Conservation (phyloP, 2,888 invertebrate species). For the Gryllus longicercus region DNA sequence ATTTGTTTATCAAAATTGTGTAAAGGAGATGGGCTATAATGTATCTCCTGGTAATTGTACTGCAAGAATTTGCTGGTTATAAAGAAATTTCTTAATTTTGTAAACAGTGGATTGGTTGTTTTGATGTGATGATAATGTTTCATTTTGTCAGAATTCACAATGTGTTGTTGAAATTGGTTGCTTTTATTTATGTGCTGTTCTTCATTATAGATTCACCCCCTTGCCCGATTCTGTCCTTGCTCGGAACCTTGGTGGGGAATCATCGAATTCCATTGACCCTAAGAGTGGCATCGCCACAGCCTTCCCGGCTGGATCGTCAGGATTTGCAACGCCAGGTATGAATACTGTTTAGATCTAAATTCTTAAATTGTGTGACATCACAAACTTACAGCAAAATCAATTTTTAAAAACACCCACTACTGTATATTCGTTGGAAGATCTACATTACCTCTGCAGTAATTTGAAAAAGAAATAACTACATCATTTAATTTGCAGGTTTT, state of each 20-base stretch:
- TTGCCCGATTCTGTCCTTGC: conserved; percentile 93
- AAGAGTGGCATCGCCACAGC: conserved; percentile 81
- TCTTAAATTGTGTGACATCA: conserved; percentile 18
- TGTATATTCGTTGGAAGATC: no score
- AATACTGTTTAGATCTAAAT: not conserved
- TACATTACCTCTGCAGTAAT: no score
- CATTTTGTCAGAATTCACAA: not conserved
- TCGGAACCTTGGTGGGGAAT: conserved; percentile 78
- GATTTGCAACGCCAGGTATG: conserved; percentile 68
- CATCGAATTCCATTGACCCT: conserved; percentile 75
- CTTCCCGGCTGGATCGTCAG: conserved; percentile 71
- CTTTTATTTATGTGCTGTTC: not conserved
- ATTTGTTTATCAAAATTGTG: no score
- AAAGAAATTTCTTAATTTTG: no score
- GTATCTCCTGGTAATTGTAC: no score
- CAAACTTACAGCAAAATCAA: no score
- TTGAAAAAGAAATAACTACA: no score
- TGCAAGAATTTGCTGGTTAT: no score
- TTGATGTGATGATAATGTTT: not conserved
- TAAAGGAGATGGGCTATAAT: no score
- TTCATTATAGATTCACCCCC: conserved; percentile 72
- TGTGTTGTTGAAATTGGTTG: not conserved
- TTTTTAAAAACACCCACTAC: no score
- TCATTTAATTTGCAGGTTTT: no score
- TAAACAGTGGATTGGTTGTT: not conserved